These are phyloP conservation scores for Arenaria interpres DNA, from an alignment of 2,113 vertebrate species.

Conservation along the genomic window DNA sequence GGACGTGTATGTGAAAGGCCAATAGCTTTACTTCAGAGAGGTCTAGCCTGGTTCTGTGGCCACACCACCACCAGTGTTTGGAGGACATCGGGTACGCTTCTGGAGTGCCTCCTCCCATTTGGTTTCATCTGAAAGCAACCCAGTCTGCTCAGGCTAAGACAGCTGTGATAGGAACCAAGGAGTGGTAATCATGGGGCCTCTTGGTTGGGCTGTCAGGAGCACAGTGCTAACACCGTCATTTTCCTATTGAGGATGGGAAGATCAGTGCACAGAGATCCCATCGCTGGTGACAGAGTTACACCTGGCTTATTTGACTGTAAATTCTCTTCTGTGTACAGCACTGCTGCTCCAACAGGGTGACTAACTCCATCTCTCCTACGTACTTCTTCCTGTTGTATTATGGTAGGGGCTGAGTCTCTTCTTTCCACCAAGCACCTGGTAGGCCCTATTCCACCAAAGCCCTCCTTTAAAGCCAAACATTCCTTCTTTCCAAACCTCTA, in stretches of 20 bases:
- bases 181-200: not conserved
- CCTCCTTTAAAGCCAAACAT: not conserved
- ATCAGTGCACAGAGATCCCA: not conserved
- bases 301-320: not conserved
- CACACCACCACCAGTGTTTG: not conserved
- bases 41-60: not conserved
- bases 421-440: not conserved
- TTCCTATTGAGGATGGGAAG: not conserved
- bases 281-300: not conserved
- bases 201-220: not conserved
- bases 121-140: not conserved
- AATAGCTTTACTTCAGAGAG: not conserved
- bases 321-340: not conserved
- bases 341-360: not conserved
- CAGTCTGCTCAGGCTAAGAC: not conserved
- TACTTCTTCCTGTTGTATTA: not conserved
- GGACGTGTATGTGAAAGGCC: accelerated
- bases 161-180: not conserved
- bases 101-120: not conserved
- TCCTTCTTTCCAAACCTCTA: not conserved
- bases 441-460: not conserved
- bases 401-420: not conserved
- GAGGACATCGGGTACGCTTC: not conserved
- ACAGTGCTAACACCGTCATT: not conserved
- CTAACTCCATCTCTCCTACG: not conserved